Percentiles rank a stretch among this genome's conserved stretches.
phyloP scores from a whole-genome alignment of 2,888 invertebrate genomes.

The Patella caerulea region DNA sequence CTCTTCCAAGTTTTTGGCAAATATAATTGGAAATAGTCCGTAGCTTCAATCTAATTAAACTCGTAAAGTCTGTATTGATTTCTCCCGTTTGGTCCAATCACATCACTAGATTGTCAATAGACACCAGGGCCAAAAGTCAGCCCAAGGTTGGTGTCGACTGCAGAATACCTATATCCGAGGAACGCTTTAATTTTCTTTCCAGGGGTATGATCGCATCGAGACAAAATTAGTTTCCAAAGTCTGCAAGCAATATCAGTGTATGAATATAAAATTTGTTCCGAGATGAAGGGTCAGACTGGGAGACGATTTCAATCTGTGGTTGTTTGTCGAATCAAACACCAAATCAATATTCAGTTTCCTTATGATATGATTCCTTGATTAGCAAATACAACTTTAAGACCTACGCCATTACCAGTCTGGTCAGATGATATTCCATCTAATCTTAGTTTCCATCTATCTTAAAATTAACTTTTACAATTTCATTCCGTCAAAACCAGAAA shows the following conservation, averaged over 20 bases:
- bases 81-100: conserved; percentile 36
- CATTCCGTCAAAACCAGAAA: too few species aligned
- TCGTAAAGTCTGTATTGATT: conserved; percentile 41
- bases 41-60: conserved; percentile 45
- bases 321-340: conserved; percentile 7
- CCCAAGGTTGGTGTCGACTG: neutral
- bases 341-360: conserved; percentile 10
- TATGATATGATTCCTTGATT: conserved; percentile 10
- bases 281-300: conserved; percentile 10
- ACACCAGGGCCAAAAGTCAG: conserved; percentile 9
- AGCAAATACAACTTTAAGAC: conserved; percentile 7
- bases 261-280: conserved; percentile 8
- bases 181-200: conserved; percentile 7
- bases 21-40: conserved; percentile 41
- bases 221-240: conserved; percentile 13
- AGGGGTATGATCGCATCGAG: conserved; percentile 7
- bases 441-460: neutral
- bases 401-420: conserved; percentile 9
- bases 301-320: conserved; percentile 12
- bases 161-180: conserved; percentile 1
- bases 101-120: conserved; percentile 39
- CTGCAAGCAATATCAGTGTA: conserved; percentile 10
- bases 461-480: too few species aligned
- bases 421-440: neutral
- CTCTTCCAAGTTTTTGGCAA: conserved; percentile 27